phyloP scores from a whole-genome alignment of 2,888 invertebrate genomes.

The Tenthredo amoena region DNA sequence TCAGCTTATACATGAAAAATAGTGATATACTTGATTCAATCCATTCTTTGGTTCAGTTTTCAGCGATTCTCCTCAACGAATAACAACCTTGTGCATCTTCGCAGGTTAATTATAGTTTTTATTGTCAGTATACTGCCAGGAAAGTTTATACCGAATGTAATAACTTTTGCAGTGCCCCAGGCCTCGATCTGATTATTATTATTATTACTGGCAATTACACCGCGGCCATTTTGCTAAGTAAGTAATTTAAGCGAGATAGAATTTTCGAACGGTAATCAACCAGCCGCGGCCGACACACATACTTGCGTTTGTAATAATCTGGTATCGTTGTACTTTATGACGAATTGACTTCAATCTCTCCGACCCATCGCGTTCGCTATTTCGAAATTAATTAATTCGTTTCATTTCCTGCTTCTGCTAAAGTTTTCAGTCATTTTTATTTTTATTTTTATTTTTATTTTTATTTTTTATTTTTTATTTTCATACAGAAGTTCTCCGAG shows the following conservation, averaged over 20 bases:
- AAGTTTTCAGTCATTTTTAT: not conserved
- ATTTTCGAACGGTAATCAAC: conserved; percentile 28
- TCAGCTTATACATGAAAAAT: not conserved
- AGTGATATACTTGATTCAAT: not conserved
- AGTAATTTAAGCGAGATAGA: conserved; percentile 27
- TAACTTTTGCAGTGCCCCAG: conserved; percentile 11
- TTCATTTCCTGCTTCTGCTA: not conserved
- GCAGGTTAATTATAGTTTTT: not conserved
- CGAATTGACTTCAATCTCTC: not conserved
- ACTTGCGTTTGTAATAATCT: not conserved
- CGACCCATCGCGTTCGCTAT: not conserved
- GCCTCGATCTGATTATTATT: conserved; percentile 27
- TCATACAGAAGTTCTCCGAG: not conserved
- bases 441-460: not conserved
- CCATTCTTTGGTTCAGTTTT: not conserved
- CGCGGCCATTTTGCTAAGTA: conserved; percentile 29
- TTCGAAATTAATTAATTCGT: not conserved
- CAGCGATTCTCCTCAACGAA: not conserved
- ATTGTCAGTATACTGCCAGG: not conserved
- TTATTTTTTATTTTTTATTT: not conserved
- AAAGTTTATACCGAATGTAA: conserved; percentile 1
- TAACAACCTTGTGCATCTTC: not conserved
- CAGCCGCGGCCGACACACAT: not conserved
- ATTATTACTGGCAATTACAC: conserved; percentile 11
- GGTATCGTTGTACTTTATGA: not conserved